These are phyloP conservation scores for Myotis vivesi DNA, from an alignment of 2,797 vertebrate species.

Conservation along the genomic window DNA sequence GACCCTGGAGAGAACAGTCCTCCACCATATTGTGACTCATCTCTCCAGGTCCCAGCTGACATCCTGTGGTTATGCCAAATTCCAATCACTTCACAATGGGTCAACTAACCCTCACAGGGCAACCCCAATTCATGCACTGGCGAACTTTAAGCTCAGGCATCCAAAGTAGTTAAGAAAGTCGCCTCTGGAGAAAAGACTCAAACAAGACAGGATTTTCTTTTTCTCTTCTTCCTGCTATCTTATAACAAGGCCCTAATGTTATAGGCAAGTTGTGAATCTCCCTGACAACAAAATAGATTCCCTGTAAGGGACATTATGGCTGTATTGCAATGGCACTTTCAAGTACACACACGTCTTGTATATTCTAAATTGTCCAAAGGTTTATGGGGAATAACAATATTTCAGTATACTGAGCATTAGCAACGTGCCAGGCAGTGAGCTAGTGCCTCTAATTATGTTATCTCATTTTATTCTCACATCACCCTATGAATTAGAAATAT, in stretches of 20 bases:
- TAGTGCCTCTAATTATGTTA: slow-evolving; percentile 48
- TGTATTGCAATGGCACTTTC: slow-evolving; percentile 60
- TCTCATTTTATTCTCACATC: slow-evolving; percentile 57
- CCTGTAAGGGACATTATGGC: slow-evolving; percentile 35
- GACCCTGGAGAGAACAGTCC: slow-evolving; percentile 19
- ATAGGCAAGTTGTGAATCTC: slow-evolving; percentile 63
- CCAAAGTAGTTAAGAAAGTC: slow-evolving; percentile 40
- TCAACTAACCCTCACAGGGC: not conserved
- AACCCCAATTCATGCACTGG: not conserved
- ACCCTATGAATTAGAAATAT: slow-evolving; percentile 47
- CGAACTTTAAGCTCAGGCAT: slow-evolving; percentile 13
- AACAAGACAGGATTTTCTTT: slow-evolving; percentile 42
- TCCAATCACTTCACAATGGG: not conserved
- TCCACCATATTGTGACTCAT: slow-evolving; percentile 19
- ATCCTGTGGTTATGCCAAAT: not conserved
- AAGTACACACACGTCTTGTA: slow-evolving; percentile 50
- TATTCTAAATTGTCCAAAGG: slow-evolving; percentile 51
- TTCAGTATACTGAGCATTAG: slow-evolving; percentile 50
- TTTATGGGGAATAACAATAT: slow-evolving; percentile 47
- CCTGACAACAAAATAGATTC: slow-evolving; percentile 70
- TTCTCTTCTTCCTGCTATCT: slow-evolving; percentile 23
- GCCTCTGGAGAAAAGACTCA: slow-evolving; percentile 36
- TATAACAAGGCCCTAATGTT: slow-evolving; percentile 66
- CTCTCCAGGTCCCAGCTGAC: not conserved
- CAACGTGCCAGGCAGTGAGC: slow-evolving; percentile 21